Evolutionary conservation across 2,888 invertebrate genomes (phyloP), one percentile per base, ranked within the genome.

Genomic region (Stenotaenia linearis): DNA sequence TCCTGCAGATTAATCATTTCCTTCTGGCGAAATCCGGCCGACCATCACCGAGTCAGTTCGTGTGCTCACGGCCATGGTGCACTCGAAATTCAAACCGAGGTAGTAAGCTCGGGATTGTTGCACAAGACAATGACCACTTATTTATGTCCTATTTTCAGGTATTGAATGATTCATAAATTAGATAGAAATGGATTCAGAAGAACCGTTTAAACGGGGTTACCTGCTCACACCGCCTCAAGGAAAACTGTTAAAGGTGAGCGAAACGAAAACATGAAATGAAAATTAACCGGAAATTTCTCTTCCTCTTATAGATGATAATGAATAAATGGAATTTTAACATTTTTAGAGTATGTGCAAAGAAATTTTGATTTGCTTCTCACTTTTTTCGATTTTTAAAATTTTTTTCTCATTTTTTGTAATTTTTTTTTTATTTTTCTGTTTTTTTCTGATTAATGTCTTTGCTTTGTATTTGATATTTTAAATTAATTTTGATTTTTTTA

Each of bases 221-320:
- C 78, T 80, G 23, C 35, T 79, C 15, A 78, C 79, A 28, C 78
- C 79, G 32, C 79, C 80, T 0, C 80, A 78, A 45, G 79, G 80
- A 18, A 79, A 79, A 40, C 35, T 80, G 28, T 75, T 80, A 9
- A 80, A 80, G 79, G 80, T 80, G 23, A 74, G 45, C 7, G n/a
- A 61, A 37, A 79, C 4, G 21, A 35, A 74, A 30, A 30, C 21
- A 15, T 7, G 30, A 32, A 75, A 75, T 1, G 12, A 30, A 12
- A 75, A 32, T 37, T 18, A 2, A 75, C 75, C 32, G 35, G 37
- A 75, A 32, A 75, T 30, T 75, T 61, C 25, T 45, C 25, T 61
- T 61, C 61, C 61, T 61, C 37, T 37, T 75, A 10, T 75, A 15
- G 10, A 75, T 18, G 21, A 30, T 30, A 75, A 9, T 25, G 37